phyloP scores from a whole-genome alignment of 2,797 vertebrate genomes.

The Microctenopoma steveboyesi region DNA sequence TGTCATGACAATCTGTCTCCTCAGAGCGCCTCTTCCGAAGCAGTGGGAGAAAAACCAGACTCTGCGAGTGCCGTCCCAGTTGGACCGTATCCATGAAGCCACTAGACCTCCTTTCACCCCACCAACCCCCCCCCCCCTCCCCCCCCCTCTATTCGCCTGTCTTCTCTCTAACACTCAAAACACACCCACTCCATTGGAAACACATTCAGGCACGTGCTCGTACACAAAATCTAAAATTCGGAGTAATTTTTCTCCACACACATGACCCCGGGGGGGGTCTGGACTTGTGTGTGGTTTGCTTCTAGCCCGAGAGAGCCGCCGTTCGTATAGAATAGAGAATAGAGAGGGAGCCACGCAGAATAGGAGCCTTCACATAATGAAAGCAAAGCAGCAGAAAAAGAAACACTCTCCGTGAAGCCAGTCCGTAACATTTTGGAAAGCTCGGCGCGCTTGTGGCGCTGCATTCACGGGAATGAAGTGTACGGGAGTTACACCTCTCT shows the following conservation, averaged over 20 bases:
- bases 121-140: no score
- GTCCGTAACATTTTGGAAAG: constrained; percentile 63
- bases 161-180: background rate
- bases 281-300: constrained; percentile 23
- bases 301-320: constrained; percentile 48
- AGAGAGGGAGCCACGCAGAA: constrained; percentile 65
- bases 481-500: constrained; percentile 58
- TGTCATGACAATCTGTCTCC: constrained; percentile 58
- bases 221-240: constrained; percentile 9
- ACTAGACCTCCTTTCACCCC: constrained; percentile 35
- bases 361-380: constrained; percentile 67
- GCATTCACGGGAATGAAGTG: constrained; percentile 57
- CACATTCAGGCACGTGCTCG: constrained; percentile 1
- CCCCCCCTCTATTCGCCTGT: constrained; percentile 3
- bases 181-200: background rate
- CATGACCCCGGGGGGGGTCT: background rate
- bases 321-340: constrained; percentile 25
- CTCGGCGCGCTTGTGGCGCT: constrained; percentile 44
- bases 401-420: constrained; percentile 61
- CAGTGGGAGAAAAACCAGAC: constrained; percentile 29
- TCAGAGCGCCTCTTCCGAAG: constrained; percentile 36
- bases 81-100: constrained; percentile 46
- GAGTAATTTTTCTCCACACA: background rate
- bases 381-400: constrained; percentile 64
- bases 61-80: constrained; percentile 42